phyloP scores from a whole-genome alignment of 2,888 invertebrate species.

The Cataglyphis rosenhaueri region DNA sequence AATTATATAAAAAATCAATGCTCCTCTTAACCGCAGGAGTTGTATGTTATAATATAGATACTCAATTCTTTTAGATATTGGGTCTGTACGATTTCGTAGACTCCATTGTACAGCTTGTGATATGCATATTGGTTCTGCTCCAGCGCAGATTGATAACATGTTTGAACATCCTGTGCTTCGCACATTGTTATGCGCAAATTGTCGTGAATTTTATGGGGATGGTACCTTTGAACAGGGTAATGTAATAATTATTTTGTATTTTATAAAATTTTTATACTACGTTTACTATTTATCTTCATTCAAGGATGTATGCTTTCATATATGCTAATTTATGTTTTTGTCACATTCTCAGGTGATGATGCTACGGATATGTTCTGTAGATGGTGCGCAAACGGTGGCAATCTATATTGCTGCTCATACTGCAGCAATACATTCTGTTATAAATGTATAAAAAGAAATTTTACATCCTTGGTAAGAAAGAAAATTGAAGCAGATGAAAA shows the following conservation, averaged over 20 bases:
- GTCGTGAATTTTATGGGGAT: slow-evolving; percentile 92
- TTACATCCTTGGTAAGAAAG: slow-evolving; percentile 89
- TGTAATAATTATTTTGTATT: background rate
- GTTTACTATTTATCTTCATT: background rate
- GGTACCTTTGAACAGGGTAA: slow-evolving; percentile 92
- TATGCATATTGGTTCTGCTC: slow-evolving; percentile 91
- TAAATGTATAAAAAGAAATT: slow-evolving; percentile 92
- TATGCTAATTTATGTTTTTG: background rate
- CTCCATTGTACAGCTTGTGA: slow-evolving; percentile 93
- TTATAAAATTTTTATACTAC: background rate
- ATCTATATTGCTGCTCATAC: slow-evolving; percentile 92
- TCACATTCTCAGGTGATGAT: slow-evolving; percentile 88
- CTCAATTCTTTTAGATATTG: slow-evolving; percentile 86
- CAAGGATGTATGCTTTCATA: background rate
- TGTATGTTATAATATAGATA: background rate
- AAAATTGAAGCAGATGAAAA: slow-evolving; percentile 92
- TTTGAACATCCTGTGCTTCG: slow-evolving; percentile 91
- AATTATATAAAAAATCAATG: background rate
- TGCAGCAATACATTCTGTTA: slow-evolving; percentile 87
- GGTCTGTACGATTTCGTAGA: slow-evolving; percentile 87
- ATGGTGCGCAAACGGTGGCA: slow-evolving; percentile 93
- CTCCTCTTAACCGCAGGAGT: background rate
- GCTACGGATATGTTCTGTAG: slow-evolving; percentile 93
- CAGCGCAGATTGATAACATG: slow-evolving; percentile 88
- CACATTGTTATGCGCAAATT: slow-evolving; percentile 90